Evolutionary conservation across 30 jellyfish, hydroid and myxozoan species (phyloP), one percentile per base, ranked within the genome.

Genomic region (Mastigias papua): DNA sequence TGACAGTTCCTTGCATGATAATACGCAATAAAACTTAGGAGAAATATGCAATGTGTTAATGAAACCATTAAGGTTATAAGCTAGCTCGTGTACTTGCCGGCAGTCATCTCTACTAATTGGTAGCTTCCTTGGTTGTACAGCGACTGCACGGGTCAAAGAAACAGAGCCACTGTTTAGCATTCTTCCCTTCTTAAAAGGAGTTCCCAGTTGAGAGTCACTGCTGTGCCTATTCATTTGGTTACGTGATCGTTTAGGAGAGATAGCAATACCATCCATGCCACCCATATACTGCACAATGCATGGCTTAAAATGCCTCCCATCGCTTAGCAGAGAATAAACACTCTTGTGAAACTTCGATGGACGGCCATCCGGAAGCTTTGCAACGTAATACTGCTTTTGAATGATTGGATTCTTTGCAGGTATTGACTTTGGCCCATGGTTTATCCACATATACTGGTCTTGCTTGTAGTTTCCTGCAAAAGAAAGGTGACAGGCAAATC

Each of bases 341-440:
- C 88, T 86, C 57, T 92, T 92, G 81, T 92, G 98, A 51, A 92
- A 92, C 61, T 92, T 92, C 0, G 98, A 92, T 30, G 91, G 94
- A 22, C 93, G 88, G 21, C 98, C 97, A 86, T 86, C 93, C 25
- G 95, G 86, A 62, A 92, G 83, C 25, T 92, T 86, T 17, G 98
- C 98, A 34, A 95, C 95, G 81, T 46, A 92, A 58, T 92, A 92
- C 49, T 96, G 90, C 61, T 92, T 92, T 51, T 86, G 96, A 70
- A 92, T 87, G 33, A 81, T 69, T 28, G 98, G 98, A 46, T 70
- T 72, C 28, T 92, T 92, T 7, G 95, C 90, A 22, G 98, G 98
- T 31, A 92, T 92, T 42, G 93, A 64, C 42, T 92, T 92, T 2
- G 98, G 98, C n/a, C 98, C 98, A 92, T 86, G 91, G 50, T 92